Percentiles rank a stretch among this genome's conserved stretches.
Conservation (phyloP, 2,113 vertebrate genomes). For the Sebastes schlegelii region DNA sequence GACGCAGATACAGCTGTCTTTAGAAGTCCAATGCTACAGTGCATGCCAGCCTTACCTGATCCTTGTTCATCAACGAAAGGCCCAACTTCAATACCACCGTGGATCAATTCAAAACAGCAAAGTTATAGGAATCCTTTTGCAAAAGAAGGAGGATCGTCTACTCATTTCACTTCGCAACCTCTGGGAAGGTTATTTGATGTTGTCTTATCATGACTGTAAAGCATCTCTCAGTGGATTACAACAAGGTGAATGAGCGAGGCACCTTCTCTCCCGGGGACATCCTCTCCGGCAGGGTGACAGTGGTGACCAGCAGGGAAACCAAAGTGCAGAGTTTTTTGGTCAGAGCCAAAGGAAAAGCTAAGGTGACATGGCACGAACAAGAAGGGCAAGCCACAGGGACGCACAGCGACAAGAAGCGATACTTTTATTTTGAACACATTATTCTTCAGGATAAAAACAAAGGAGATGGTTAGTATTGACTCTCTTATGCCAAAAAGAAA, state of each 20-base stretch:
- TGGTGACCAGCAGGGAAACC: constrained; percentile 70
- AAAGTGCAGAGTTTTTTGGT: constrained; percentile 76
- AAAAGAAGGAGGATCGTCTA: neutral
- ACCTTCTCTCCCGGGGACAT: constrained; percentile 71
- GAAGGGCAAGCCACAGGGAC: constrained; percentile 27
- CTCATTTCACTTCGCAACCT: neutral
- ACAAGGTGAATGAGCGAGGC: constrained; percentile 61
- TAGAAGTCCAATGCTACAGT: constrained; percentile 1
- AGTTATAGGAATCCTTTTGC: neutral
- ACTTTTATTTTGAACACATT: constrained; percentile 74
- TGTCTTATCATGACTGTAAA: constrained; percentile 68
- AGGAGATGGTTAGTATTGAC: constrained; percentile 74
- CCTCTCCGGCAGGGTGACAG: constrained; percentile 70
- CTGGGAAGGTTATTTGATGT: neutral
- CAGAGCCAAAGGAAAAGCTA: constrained; percentile 74
- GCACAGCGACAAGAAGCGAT: constrained; percentile 69
- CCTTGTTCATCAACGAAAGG: neutral
- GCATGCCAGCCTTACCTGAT: neutral
- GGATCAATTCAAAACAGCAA: constrained; percentile 3
- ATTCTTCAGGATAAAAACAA: constrained; percentile 80
- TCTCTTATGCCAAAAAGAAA: neutral
- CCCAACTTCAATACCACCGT: too few relatives aligned
- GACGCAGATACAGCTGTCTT: constrained; percentile 49
- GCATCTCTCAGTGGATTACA: constrained; percentile 72
- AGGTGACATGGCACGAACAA: constrained; percentile 68